These are phyloP conservation scores for Carollia perspicillata DNA, from an alignment of 2,113 vertebrate genomes.

Conservation along the genomic window DNA sequence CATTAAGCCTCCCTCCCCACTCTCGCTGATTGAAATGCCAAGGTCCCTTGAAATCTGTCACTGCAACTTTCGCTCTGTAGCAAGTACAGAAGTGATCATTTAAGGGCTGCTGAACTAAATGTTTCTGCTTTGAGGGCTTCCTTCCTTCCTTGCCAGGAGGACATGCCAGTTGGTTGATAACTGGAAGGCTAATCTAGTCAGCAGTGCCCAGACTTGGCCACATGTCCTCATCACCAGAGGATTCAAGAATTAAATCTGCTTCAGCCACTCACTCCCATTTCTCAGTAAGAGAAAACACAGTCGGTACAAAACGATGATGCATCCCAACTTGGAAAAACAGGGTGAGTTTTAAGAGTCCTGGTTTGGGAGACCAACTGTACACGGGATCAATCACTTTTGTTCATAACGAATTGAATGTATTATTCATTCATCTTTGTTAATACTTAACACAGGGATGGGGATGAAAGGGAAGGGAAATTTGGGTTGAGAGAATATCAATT, in stretches of 20 bases:
- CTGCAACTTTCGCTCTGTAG: constrained; percentile 18
- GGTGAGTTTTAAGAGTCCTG: not conserved
- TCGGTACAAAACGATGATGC: not conserved
- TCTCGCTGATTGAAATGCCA: constrained; percentile 35
- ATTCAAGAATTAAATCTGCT: not conserved
- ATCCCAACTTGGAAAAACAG: not conserved
- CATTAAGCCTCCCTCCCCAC: not conserved
- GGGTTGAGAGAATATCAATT: not conserved
- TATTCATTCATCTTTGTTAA: not conserved
- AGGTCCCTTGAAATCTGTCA: constrained; percentile 45
- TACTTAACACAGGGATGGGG: not conserved
- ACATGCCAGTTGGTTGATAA: not conserved
- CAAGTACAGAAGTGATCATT: constrained; percentile 37
- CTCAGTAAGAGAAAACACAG: not conserved
- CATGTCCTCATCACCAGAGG: not conserved
- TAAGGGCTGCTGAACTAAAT: constrained; percentile 1
- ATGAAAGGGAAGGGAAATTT: not conserved
- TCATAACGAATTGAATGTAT: not conserved
- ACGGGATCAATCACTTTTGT: not conserved
- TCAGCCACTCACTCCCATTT: not conserved
- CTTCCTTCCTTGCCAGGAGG: constrained; percentile 26
- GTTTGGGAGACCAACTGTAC: not conserved
- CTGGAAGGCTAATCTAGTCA: constrained; percentile 19
- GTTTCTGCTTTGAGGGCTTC: constrained; percentile 40
- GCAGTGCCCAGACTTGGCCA: not conserved